Base-by-base conservation (phyloP, 2,888 invertebrate genomes). In the Formica aserva region DNA sequence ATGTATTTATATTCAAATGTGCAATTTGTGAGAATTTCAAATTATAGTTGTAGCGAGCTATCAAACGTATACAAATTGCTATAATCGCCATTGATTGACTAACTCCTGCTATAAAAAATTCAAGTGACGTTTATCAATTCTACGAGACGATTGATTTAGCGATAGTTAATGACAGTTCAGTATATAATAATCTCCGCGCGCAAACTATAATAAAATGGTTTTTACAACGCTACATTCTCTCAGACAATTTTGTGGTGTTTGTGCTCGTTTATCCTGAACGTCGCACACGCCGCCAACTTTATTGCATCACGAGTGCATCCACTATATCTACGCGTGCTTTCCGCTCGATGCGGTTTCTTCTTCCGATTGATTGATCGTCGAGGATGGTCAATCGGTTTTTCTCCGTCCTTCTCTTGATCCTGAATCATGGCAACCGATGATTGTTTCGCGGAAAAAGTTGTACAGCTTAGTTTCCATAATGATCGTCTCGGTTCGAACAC, bases 401-500 rank as follows among this genome's bases (percentile, higher is more conserved):
- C 78, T 65, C 84, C 32, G 60, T 62, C 72, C 77, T 88, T 85
- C 83, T 38, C 82, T 83, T 83, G 85, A 84, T 84, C 77, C 78
- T 80, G 22, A 52, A 62, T 72, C 87, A 60, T 55, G 80, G 69
- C 66, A 74, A 65, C 32, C 62, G 63, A 57, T 65, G 72, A 67
- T 80, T 80, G 78, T 80, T 80, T 71, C 82, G 63, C 18, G 48
- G 69, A 81, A 77, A 80, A 86, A 88, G 62, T 81, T 57, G 78
- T 86, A 84, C 89, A 84, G 87, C 83, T 89, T 84, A 74, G 88
- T 89, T 88, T 85, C 88, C 88, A 89, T 89, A 89, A 89, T 84
- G 89, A 88, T 71, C 55, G 69, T 81, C 55, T 78, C 81, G 57
- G 71, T 71, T 82, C 81, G 83, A 71, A 48, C 67, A 86, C 86